Evolutionary conservation across 2,888 invertebrate genomes (phyloP).

Genomic region (Hemithea aestivaria): DNA sequence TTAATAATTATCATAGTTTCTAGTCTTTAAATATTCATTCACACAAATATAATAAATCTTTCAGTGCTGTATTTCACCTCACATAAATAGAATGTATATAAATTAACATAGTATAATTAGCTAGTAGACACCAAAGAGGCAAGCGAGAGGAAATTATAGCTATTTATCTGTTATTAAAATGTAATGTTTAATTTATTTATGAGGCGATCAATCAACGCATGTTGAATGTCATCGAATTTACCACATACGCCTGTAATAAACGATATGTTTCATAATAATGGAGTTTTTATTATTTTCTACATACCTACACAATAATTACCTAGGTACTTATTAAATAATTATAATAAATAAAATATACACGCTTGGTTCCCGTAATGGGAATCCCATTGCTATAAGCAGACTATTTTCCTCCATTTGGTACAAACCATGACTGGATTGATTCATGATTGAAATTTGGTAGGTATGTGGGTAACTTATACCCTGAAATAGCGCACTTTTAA

Average conservation of each 20-base stretch:
- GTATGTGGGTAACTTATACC: too few species aligned
- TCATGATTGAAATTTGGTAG: too few species aligned
- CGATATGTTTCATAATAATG: conserved; percentile 48
- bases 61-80: conserved; percentile 28
- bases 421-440: too few species aligned
- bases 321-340: too few species aligned
- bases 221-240: conserved; percentile 57
- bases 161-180: conserved; percentile 71
- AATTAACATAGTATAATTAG: conserved; percentile 51
- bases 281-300: conserved; percentile 32
- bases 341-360: too few species aligned
- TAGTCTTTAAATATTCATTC: conserved; percentile 21
- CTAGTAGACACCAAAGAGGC: conserved; percentile 79
- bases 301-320: neutral
- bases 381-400: too few species aligned
- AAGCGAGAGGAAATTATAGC: conserved; percentile 55
- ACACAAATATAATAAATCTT: conserved; percentile 10
- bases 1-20: conserved; percentile 21
- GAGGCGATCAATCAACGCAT: conserved; percentile 35
- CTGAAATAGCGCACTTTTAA: too few species aligned
- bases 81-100: conserved; percentile 31
- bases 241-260: conserved; percentile 58
- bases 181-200: conserved; percentile 74
- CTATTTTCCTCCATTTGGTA: too few species aligned
- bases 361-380: too few species aligned